Conservation (phyloP, 2,797 vertebrate species). For the Esox lucius region DNA sequence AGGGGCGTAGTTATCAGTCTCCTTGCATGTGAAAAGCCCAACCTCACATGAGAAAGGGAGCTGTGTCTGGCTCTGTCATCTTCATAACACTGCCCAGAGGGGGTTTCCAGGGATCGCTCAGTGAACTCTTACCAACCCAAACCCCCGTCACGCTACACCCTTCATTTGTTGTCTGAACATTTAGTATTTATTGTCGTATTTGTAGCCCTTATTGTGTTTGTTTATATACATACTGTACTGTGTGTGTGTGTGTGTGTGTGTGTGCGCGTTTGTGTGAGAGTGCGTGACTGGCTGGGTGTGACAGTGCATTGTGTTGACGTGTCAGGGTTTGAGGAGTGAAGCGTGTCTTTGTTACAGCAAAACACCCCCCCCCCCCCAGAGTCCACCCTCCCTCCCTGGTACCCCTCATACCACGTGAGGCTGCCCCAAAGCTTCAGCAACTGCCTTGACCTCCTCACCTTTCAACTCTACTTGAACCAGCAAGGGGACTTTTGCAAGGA, state of each 20-base stretch:
- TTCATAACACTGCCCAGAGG: conserved; percentile 32
- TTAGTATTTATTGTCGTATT: conserved; percentile 2
- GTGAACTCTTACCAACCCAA: not conserved
- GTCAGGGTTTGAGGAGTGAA: conserved; percentile 11
- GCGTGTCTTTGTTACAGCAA: not conserved
- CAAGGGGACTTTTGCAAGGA: conserved; percentile 73
- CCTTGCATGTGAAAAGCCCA: conserved; percentile 20
- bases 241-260: conserved; percentile 8
- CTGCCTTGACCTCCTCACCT: conserved; percentile 82
- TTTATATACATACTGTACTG: not conserved
- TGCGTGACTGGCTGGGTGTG: not conserved
- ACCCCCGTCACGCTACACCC: not conserved
- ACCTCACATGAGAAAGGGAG: conserved; percentile 1
- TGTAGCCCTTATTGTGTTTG: conserved; percentile 1
- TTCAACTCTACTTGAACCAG: conserved; percentile 86
- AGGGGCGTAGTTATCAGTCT: conserved; percentile 32
- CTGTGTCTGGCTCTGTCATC: conserved; percentile 34
- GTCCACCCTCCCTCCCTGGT: not conserved
- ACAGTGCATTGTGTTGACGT: not conserved
- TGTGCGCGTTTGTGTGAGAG: not conserved
- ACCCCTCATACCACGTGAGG: conserved; percentile 64
- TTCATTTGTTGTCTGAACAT: not conserved
- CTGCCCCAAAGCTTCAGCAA: conserved; percentile 72
- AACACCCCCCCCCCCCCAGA: not conserved
- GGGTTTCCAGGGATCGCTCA: conserved; percentile 29